A percentile compares a stretch with the other conserved stretches of the same genome.
phyloP scores from a whole-genome alignment of 1,140 invertebrate genomes.

The Catajapyx aquilonaris region DNA sequence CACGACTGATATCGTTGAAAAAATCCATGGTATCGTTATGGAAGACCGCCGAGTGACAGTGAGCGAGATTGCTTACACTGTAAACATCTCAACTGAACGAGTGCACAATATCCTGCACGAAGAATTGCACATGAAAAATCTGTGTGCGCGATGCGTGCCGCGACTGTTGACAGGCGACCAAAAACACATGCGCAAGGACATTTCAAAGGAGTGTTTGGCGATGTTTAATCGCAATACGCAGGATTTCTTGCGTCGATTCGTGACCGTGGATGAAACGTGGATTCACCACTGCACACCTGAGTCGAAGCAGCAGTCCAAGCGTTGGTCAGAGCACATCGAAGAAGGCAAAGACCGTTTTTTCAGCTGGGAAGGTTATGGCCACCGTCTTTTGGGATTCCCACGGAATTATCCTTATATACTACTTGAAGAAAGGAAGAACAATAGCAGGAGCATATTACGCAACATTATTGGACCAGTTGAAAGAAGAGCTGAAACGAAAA shows the following conservation, averaged over 20 bases:
- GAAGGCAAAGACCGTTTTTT: slow-evolving; percentile 17
- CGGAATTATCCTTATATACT: slow-evolving; percentile 12
- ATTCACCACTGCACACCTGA: slow-evolving; percentile 19
- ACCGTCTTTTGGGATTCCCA: slow-evolving; percentile 15
- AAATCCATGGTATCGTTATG: slow-evolving; percentile 2
- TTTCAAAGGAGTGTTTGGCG: slow-evolving; percentile 10
- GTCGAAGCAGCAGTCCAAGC: slow-evolving; percentile 17
- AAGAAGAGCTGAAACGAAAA: slow-evolving; percentile 5
- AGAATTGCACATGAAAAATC: slow-evolving; percentile 11
- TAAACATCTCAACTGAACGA: slow-evolving; percentile 4
- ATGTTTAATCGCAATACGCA: slow-evolving; percentile 7
- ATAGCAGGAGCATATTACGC: slow-evolving; percentile 8
- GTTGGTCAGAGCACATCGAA: slow-evolving; percentile 17
- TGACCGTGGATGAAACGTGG: slow-evolving; percentile 21
- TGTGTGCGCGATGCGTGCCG: slow-evolving; percentile 7
- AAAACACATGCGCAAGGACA: slow-evolving; percentile 5
- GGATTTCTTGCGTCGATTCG: slow-evolving; percentile 15
- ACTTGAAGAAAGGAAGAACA: slow-evolving; percentile 10
- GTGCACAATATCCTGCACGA: slow-evolving; percentile 13
- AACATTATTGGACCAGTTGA: slow-evolving; percentile 7
- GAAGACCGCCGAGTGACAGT: slow-evolving; percentile 1
- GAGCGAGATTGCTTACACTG: slow-evolving; percentile 3
- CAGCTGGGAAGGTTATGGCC: slow-evolving; percentile 16
- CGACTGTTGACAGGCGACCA: slow-evolving; percentile 7
- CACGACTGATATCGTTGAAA: background rate